A percentile compares a stretch with the other conserved stretches of the same genome.
Evolutionary conservation across 2,888 invertebrate genomes (phyloP).

Genomic region (Sialis fuliginosa): DNA sequence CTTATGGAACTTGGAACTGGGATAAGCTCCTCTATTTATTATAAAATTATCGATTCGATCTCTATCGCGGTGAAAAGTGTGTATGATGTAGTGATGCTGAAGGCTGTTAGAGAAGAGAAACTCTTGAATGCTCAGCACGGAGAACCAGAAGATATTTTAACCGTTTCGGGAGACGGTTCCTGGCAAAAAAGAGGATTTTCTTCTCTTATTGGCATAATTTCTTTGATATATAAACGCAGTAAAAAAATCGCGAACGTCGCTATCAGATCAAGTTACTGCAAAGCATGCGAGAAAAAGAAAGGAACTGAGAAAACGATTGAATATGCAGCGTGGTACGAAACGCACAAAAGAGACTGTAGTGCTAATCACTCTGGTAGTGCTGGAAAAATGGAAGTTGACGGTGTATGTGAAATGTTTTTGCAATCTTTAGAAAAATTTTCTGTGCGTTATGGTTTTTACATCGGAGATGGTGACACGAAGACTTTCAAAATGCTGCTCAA

Average conservation of each 20-base stretch:
- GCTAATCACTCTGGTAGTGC: constrained; percentile 3
- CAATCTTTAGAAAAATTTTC: neutral
- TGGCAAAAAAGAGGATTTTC: neutral
- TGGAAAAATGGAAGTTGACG: constrained; percentile 2
- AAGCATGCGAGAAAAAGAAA: constrained; percentile 9
- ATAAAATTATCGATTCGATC: neutral
- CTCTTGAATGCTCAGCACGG: neutral
- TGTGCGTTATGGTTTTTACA: neutral
- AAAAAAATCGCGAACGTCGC: constrained; percentile 1
- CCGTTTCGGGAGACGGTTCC: constrained; percentile 1
- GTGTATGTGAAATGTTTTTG: neutral
- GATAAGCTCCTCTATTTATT: constrained; percentile 4
- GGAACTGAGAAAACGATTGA: constrained; percentile 8
- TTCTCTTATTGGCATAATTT: neutral
- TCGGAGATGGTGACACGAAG: neutral
- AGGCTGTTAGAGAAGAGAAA: constrained; percentile 6
- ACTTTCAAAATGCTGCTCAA: neutral
- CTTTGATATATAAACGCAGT: neutral
- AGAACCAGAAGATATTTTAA: constrained; percentile 2
- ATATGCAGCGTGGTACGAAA: constrained; percentile 9
- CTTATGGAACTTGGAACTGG: constrained; percentile 11
- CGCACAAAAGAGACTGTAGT: constrained; percentile 9
- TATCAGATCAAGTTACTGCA: constrained; percentile 9
- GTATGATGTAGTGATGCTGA: constrained; percentile 2
- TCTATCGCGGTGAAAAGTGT: neutral